These are phyloP conservation scores for Mythimna pallens DNA, from an alignment of 2,888 invertebrate genomes.

Conservation along the genomic window DNA sequence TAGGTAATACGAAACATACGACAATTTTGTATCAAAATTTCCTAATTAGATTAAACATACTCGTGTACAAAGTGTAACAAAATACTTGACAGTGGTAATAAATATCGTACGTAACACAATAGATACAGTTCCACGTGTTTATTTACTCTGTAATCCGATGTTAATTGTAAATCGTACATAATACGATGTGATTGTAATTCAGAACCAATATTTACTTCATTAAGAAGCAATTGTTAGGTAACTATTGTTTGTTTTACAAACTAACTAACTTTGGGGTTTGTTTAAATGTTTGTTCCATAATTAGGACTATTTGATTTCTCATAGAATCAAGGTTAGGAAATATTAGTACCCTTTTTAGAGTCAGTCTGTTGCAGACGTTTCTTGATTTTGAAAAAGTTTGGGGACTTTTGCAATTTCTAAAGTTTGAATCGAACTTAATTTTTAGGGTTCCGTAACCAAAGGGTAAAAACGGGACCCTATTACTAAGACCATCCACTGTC, in stretches of 20 bases:
- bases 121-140: slow-evolving; percentile 22
- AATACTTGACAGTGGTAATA: slow-evolving; percentile 16
- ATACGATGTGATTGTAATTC: slow-evolving; percentile 47
- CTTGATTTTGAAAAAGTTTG: slow-evolving; percentile 28
- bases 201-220: slow-evolving; percentile 47
- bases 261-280: slow-evolving; percentile 31
- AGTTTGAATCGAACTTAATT: no score
- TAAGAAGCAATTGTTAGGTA: slow-evolving; percentile 41
- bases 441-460: no score
- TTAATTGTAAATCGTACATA: slow-evolving; percentile 32
- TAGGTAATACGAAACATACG: neutral
- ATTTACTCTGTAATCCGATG: slow-evolving; percentile 35
- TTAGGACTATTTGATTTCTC: slow-evolving; percentile 17
- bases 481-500: no score
- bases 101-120: slow-evolving; percentile 29
- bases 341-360: slow-evolving; percentile 7
- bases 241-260: slow-evolving; percentile 35
- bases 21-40: neutral
- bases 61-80: slow-evolving; percentile 12
- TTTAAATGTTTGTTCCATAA: slow-evolving; percentile 17
- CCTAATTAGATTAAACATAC: slow-evolving; percentile 8
- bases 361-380: neutral
- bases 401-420: no score
- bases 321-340: slow-evolving; percentile 21
- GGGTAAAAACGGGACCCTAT: no score